Percentiles rank a stretch among this genome's conserved stretches.
These are phyloP conservation scores for Drosophila monieri DNA, from an alignment of 2,888 invertebrate species.

Conservation along the genomic window DNA sequence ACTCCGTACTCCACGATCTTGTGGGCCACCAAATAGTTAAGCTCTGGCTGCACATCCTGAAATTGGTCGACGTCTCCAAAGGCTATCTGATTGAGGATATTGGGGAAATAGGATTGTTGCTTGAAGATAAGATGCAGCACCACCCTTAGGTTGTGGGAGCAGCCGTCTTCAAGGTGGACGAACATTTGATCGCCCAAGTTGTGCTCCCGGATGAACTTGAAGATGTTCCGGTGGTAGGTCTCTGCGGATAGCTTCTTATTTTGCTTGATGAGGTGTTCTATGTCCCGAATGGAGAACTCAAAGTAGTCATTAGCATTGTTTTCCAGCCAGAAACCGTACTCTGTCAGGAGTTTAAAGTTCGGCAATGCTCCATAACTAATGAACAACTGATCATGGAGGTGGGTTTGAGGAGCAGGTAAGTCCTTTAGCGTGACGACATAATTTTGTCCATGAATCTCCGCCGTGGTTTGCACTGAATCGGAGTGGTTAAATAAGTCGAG, in stretches of 20 bases:
- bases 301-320: constrained; percentile 89
- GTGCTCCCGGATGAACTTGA: constrained; percentile 87
- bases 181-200: constrained; percentile 87
- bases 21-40: constrained; percentile 61
- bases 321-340: constrained; percentile 93
- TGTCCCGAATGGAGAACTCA: constrained; percentile 86
- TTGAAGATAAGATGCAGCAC: constrained; percentile 82
- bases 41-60: constrained; percentile 65
- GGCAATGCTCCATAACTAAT: constrained; percentile 94
- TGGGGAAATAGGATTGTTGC: constrained; percentile 78
- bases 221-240: constrained; percentile 86
- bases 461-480: constrained; percentile 86
- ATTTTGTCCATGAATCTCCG: constrained; percentile 74
- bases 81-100: constrained; percentile 82
- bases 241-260: constrained; percentile 68
- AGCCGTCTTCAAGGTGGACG: constrained; percentile 86
- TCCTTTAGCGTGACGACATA: constrained; percentile 67
- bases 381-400: constrained; percentile 90
- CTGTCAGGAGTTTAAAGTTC: constrained; percentile 91
- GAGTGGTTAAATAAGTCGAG: constrained; percentile 96
- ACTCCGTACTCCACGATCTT: constrained; percentile 78
- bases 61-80: constrained; percentile 78
- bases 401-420: constrained; percentile 80
- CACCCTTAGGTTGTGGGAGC: constrained; percentile 87
- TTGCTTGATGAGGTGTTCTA: constrained; percentile 84